A percentile compares a stretch with the other conserved stretches of the same genome.
Conservation (phyloP, 1,140 invertebrate genomes). For the Liolophura sinensis region DNA sequence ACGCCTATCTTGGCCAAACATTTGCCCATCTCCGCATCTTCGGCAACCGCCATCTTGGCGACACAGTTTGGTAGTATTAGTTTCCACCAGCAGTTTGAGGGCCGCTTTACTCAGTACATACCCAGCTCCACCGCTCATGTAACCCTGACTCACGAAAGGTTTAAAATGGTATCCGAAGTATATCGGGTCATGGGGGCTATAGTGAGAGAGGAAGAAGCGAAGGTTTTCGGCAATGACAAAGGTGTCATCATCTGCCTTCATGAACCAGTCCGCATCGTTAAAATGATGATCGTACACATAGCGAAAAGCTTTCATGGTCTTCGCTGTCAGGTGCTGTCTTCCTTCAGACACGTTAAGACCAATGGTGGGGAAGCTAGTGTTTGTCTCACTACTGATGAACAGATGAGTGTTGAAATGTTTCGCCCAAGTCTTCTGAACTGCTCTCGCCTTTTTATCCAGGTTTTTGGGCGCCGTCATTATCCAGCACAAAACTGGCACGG, state of each 20-base stretch:
- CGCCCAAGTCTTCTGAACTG: conserved; percentile 95
- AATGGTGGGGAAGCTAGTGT: conserved; percentile 33
- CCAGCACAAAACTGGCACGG: conserved; percentile 84
- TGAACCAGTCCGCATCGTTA: conserved; percentile 33
- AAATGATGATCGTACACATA: conserved; percentile 53
- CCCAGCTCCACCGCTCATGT: conserved; percentile 60
- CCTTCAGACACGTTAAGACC: conserved; percentile 75
- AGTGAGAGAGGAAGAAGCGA: conserved; percentile 26
- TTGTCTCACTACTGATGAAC: conserved; percentile 61
- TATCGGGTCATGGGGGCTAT: conserved; percentile 29
- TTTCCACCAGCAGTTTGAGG: conserved; percentile 21
- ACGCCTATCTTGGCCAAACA: conserved; percentile 21
- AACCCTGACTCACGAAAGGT: conserved; percentile 24
- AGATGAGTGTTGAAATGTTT: conserved; percentile 85
- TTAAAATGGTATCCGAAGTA: conserved; percentile 53
- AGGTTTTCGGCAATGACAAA: conserved; percentile 65
- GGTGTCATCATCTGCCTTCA: conserved; percentile 68
- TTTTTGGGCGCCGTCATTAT: conserved; percentile 89
- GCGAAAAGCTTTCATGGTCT: conserved; percentile 91
- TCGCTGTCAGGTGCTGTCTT: conserved; percentile 86
- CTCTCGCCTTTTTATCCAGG: conserved; percentile 84
- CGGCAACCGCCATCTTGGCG: no score
- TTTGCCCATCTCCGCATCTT: conserved; percentile 1
- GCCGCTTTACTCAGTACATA: conserved; percentile 77
- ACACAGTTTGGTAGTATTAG: no score